phyloP scores from a whole-genome alignment of 1,140 invertebrate species.

The Leptopilina boulardi region DNA sequence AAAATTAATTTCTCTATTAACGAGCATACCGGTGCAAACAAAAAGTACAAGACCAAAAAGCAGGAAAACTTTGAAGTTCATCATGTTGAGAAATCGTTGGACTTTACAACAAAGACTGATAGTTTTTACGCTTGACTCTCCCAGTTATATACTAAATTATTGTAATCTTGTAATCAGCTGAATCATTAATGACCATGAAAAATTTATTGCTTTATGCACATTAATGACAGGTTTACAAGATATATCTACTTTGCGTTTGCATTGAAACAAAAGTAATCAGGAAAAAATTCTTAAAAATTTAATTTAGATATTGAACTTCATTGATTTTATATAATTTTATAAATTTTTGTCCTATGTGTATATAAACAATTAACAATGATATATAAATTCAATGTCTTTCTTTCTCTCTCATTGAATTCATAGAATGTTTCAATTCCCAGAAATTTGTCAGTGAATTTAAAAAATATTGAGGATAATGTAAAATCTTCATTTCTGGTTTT shows the following conservation, averaged over 20 bases:
- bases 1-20: not conserved
- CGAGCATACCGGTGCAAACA: not conserved
- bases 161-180: not conserved
- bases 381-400: not conserved
- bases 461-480: not conserved
- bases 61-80: not conserved
- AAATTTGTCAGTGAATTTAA: not conserved
- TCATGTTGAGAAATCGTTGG: not conserved
- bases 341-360: not conserved
- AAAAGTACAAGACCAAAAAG: not conserved
- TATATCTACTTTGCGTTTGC: not conserved
- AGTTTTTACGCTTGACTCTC: not conserved
- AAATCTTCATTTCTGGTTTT: not conserved
- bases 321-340: not conserved
- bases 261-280: too few species aligned
- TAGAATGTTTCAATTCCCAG: not conserved
- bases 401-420: too few species aligned
- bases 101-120: constrained; percentile 5
- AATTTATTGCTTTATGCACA: constrained; percentile 2
- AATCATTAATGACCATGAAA: constrained; percentile 1
- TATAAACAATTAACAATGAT: not conserved
- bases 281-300: not conserved
- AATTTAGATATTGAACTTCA: not conserved
- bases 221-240: constrained; percentile 9
- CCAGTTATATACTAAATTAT: not conserved